Evolutionary conservation across 2,888 invertebrate genomes (phyloP), one percentile per base, ranked within the genome.

Genomic region (Tineola bisselliella): DNA sequence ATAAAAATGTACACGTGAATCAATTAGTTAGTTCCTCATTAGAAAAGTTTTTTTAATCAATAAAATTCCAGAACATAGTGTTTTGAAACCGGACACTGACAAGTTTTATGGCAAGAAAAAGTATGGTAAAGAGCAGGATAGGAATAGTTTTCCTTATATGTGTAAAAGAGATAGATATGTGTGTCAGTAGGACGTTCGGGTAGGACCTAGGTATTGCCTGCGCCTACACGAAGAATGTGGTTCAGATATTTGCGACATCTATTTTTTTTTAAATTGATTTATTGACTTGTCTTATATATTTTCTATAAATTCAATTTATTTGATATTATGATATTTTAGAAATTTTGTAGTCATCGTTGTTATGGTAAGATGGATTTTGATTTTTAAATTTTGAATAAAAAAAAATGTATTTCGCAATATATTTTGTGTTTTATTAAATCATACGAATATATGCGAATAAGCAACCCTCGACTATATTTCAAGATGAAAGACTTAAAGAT

Each of bases 131-230:
- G 70, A 78, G 54, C 57, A 70, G 67, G 77, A 80, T 57, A 63
- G 65, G 12, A 19, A 58, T 58, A 33, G 8, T 58, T 58, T 58
- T 58, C 62, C 43, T 64, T 72, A 64, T 11, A 52, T 44, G 8
- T 11, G 62, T 62, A 65, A 57, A 74, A 71, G 71, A 58, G 77
- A 76, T 67, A 70, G 70, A 69, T 66, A 80, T 74, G 70, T 81
- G 72, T 84, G 84, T 84, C 75, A 84, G 79, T 84, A 74, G 83
- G 82, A 79, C 74, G 77, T 25, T 38, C 33, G 43, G 18, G 15
- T 31, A 10, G 38, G 44, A 19, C 59, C 59, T 25, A 54, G 54
- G 58, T 58, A 58, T 31, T 17, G 33, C 19, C 33, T 17, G 33
- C 58, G 33, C 33, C 33, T 58, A 15, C 10, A n/a, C 10, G 2